phyloP scores from a whole-genome alignment of 1,140 invertebrate species.

The Calliopsis andreniformis region DNA sequence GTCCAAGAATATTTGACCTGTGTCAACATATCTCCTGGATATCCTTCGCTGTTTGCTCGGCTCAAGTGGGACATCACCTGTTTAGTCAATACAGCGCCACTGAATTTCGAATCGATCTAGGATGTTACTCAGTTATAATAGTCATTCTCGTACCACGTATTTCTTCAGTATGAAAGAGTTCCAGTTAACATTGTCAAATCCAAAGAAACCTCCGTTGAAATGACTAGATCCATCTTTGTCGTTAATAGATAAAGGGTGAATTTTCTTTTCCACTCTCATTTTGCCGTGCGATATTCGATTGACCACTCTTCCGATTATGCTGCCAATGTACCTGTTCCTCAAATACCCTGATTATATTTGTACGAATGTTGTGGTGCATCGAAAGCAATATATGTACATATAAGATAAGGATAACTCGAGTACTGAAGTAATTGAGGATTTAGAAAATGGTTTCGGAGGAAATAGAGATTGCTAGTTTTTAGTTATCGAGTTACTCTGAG shows the following conservation, averaged over 20 bases:
- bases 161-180: constrained; percentile 71
- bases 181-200: constrained; percentile 86
- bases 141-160: constrained; percentile 61
- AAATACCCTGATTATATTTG: constrained; percentile 76
- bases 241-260: constrained; percentile 28
- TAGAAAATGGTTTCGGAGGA: no score
- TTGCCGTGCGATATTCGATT: constrained; percentile 83
- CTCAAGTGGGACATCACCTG: constrained; percentile 81
- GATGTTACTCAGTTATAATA: not conserved
- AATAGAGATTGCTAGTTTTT: not conserved
- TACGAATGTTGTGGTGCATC: constrained; percentile 11
- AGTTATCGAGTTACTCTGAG: no score
- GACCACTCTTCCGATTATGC: constrained; percentile 84
- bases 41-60: constrained; percentile 83
- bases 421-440: no score
- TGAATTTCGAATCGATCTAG: not conserved
- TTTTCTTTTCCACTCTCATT: constrained; percentile 21
- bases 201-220: constrained; percentile 84
- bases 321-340: constrained; percentile 84
- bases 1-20: constrained; percentile 84
- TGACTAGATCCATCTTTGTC: constrained; percentile 56
- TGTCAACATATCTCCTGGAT: constrained; percentile 82
- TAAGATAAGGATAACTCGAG: no score
- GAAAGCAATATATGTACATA: no score
- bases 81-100: not conserved